Evolutionary conservation across 2,888 invertebrate species (phyloP).

Genomic region (Alloscopus bannaensis): DNA sequence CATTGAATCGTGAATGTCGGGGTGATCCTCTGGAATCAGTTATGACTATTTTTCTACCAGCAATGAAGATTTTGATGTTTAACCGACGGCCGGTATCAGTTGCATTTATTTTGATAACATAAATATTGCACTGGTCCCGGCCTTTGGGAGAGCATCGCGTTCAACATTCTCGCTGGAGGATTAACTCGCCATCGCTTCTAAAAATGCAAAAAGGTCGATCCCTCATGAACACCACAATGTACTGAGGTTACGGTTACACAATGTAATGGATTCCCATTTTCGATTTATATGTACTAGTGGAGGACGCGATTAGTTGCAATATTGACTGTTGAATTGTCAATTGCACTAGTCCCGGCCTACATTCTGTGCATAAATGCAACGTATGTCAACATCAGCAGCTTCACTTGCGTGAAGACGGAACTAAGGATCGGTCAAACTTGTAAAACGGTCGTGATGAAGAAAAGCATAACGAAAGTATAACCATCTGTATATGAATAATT

Average conservation of each 20-base stretch:
- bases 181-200: not conserved
- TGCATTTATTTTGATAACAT: constrained; percentile 68
- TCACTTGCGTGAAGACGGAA: too few species aligned
- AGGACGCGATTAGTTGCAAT: constrained; percentile 73
- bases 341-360: constrained; percentile 74
- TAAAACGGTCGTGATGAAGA: too few species aligned
- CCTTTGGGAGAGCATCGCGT: constrained; percentile 67
- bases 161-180: not conserved
- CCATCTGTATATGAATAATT: constrained; percentile 29
- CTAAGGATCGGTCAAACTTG: too few species aligned
- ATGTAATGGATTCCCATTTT: not conserved
- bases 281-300: constrained; percentile 56
- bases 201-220: not conserved
- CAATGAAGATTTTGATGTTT: constrained; percentile 5
- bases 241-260: not conserved
- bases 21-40: too few species aligned
- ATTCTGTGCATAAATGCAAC: constrained; percentile 62
- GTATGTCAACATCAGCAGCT: not conserved
- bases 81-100: constrained; percentile 70
- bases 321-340: constrained; percentile 67
- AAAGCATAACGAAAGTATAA: too few species aligned
- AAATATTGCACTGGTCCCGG: constrained; percentile 74
- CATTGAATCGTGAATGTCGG: too few species aligned
- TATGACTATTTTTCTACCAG: not conserved
- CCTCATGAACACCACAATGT: not conserved